Conservation (phyloP, 2,113 vertebrate species). For the Bungarus multicinctus region DNA sequence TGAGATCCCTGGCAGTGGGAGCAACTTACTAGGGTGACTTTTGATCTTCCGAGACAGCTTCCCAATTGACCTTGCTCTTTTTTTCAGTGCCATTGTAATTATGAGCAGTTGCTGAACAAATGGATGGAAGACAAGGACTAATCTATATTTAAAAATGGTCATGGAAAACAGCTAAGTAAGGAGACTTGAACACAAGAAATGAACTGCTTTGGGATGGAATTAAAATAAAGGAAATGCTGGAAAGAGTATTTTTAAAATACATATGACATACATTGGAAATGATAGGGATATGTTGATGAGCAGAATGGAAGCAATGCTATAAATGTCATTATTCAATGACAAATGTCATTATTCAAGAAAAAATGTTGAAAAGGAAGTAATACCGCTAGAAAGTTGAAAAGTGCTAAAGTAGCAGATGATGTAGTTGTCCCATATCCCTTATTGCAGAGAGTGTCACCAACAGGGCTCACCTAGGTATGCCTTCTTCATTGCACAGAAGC, state of each 20-base stretch:
- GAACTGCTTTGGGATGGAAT: neutral
- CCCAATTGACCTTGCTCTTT: neutral
- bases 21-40: neutral
- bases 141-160: neutral
- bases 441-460: neutral
- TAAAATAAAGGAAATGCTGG: neutral
- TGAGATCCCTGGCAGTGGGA: neutral
- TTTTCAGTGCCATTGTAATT: neutral
- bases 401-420: neutral
- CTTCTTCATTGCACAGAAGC: neutral
- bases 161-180: neutral
- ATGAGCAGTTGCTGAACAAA: neutral
- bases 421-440: neutral
- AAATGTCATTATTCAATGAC: neutral
- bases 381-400: neutral
- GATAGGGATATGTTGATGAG: neutral
- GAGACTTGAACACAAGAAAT: neutral
- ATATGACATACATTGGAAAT: neutral
- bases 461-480: neutral
- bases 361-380: neutral
- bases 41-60: neutral
- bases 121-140: neutral
- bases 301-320: neutral
- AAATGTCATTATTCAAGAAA: neutral
- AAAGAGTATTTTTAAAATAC: neutral